These are phyloP conservation scores for Metellina segmentata DNA, from an alignment of 2,888 invertebrate species.

Conservation along the genomic window DNA sequence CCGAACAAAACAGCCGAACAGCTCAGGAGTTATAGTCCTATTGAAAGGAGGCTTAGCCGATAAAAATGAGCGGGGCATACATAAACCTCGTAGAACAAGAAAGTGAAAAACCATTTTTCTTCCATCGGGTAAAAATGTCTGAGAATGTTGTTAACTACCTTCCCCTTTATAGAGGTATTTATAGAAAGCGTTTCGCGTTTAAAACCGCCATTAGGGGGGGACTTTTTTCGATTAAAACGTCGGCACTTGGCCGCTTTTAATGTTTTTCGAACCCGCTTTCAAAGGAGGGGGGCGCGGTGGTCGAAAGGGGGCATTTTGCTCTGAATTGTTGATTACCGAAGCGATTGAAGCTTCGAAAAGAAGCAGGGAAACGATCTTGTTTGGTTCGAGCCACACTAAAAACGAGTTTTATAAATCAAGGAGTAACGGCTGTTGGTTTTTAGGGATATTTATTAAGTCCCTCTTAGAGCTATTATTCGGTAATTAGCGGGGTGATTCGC, in stretches of 20 bases:
- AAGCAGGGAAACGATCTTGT: background rate
- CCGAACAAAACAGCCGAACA: too few relatives aligned
- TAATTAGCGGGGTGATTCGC: too few relatives aligned
- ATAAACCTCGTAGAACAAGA: too few relatives aligned
- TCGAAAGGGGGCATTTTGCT: background rate
- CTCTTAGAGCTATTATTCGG: too few relatives aligned
- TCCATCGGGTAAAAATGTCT: background rate
- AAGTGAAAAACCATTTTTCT: background rate
- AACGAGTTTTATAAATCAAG: too few relatives aligned
- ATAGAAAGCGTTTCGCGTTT: constrained; percentile 37
- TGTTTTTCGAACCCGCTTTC: constrained; percentile 20
- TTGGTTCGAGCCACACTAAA: background rate
- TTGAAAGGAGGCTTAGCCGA: too few relatives aligned
- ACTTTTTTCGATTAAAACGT: constrained; percentile 39
- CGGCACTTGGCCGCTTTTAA: constrained; percentile 11
- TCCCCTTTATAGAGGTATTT: constrained; percentile 22
- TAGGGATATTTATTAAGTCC: too few relatives aligned
- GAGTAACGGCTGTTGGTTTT: background rate
- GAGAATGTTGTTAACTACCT: constrained; percentile 20
- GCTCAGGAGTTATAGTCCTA: too few relatives aligned
- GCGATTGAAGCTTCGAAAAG: background rate
- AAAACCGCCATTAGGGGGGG: constrained; percentile 23
- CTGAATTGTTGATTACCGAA: background rate
- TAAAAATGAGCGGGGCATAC: too few relatives aligned
- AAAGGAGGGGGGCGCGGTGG: background rate